A percentile compares a stretch with the other conserved stretches of the same genome.
Conservation (phyloP, 1,140 invertebrate species). For the Brachionus rubens region DNA sequence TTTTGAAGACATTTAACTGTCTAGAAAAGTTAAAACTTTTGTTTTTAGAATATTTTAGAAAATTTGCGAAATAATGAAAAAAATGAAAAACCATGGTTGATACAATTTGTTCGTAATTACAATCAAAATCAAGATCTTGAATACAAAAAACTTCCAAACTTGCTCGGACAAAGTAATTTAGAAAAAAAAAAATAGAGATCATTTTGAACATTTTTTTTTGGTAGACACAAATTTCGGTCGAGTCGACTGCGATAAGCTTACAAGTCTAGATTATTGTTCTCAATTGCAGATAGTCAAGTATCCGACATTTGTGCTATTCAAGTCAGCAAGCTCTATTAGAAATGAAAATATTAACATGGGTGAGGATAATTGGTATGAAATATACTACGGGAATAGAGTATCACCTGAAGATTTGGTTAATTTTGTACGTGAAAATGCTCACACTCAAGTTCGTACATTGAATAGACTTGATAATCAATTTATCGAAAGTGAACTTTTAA, state of each 20-base stretch:
- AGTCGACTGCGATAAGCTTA: constrained; percentile 65
- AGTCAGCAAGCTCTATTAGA: constrained; percentile 64
- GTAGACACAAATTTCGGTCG: constrained; percentile 59
- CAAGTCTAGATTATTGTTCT: constrained; percentile 61
- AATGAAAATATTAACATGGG: constrained; percentile 70
- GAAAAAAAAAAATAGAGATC: background rate
- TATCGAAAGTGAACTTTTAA: constrained; percentile 59
- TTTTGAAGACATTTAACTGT: background rate
- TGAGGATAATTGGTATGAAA: constrained; percentile 42
- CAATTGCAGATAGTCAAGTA: constrained; percentile 64
- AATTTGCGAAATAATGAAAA: constrained; percentile 49
- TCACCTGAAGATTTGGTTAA: constrained; percentile 68
- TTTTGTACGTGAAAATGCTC: constrained; percentile 69
- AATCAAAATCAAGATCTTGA: constrained; percentile 63
- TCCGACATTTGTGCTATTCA: constrained; percentile 71
- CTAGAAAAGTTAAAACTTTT: background rate
- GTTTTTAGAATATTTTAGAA: constrained; percentile 50
- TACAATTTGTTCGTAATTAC: constrained; percentile 67
- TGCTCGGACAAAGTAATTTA: constrained; percentile 57
- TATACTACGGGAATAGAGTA: constrained; percentile 58
- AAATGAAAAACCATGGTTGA: constrained; percentile 63
- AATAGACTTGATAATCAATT: constrained; percentile 63
- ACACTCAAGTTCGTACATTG: constrained; percentile 66
- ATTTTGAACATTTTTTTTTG: background rate
- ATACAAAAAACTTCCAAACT: constrained; percentile 64